phyloP scores from a whole-genome alignment of 2,888 invertebrate species.

The Synergus laeviventris region DNA sequence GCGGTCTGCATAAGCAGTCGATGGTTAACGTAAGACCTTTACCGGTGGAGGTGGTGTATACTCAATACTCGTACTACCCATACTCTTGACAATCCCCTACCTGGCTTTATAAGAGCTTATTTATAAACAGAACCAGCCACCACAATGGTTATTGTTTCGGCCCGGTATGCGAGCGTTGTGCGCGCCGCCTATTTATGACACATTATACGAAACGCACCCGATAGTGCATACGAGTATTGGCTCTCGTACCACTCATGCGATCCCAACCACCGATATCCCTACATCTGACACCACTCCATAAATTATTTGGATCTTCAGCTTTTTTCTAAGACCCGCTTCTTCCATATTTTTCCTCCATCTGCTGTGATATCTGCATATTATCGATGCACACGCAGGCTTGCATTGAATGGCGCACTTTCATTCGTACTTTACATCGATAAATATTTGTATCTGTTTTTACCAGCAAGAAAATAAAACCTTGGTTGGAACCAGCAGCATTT shows the following conservation, averaged over 20 bases:
- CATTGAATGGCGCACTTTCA: not conserved
- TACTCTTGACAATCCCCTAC: constrained; percentile 49
- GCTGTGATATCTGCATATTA: not conserved
- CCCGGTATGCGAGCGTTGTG: constrained; percentile 67
- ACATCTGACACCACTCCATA: constrained; percentile 59
- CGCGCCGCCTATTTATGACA: constrained; percentile 75
- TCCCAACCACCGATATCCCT: constrained; percentile 71
- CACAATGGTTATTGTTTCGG: constrained; percentile 76
- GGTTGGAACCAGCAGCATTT: not conserved
- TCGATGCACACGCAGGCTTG: not conserved
- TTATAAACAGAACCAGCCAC: constrained; percentile 71
- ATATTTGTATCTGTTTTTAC: not conserved
- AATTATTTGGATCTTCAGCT: constrained; percentile 46
- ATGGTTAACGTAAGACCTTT: constrained; percentile 43
- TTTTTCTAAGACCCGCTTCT: not conserved
- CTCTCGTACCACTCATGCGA: constrained; percentile 71
- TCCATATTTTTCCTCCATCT: not conserved
- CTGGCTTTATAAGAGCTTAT: constrained; percentile 65
- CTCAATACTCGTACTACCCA: constrained; percentile 28
- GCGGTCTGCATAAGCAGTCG: constrained; percentile 44
- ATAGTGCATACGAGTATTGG: constrained; percentile 69
- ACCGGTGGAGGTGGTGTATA: constrained; percentile 47
- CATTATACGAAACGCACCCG: constrained; percentile 75
- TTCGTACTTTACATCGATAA: not conserved
- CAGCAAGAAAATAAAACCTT: not conserved